phyloP scores from a whole-genome alignment of 2,888 invertebrate genomes.

The Polylopha cassiicola region DNA sequence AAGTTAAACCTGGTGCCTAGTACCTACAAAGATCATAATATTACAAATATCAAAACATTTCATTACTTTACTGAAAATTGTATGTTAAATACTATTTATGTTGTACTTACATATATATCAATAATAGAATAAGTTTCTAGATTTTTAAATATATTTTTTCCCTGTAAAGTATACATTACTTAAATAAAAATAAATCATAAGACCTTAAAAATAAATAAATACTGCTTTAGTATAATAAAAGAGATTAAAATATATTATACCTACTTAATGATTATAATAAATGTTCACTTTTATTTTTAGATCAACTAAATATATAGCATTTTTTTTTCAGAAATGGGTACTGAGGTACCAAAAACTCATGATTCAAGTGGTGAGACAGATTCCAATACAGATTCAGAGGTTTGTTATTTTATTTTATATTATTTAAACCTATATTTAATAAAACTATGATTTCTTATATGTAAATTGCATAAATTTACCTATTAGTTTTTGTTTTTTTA shows the following conservation, averaged over 20 bases:
- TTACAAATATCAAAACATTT: no score
- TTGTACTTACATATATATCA: no score
- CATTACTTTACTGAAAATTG: no score
- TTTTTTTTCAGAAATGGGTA: slow-evolving; percentile 70
- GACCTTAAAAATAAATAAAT: neutral
- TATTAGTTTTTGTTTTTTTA: neutral
- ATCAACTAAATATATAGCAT: no score
- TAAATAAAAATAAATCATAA: neutral
- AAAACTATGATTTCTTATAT: slow-evolving; percentile 6
- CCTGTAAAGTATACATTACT: no score
- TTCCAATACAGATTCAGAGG: slow-evolving; percentile 78
- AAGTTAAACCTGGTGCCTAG: no score
- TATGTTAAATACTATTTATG: no score
- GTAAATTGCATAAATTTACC: slow-evolving; percentile 1
- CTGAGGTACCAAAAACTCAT: slow-evolving; percentile 71
- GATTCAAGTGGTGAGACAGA: slow-evolving; percentile 77
- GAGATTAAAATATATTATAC: neutral
- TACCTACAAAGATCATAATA: no score
- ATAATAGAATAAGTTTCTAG: no score
- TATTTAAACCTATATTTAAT: slow-evolving; percentile 16
- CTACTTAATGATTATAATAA: neutral
- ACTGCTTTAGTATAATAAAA: neutral
- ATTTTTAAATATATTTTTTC: slow-evolving; percentile 1
- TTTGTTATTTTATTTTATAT: slow-evolving; percentile 37
- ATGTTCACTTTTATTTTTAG: no score